phyloP scores from a whole-genome alignment of 2,797 vertebrate species.

The Alosa sapidissima region DNA sequence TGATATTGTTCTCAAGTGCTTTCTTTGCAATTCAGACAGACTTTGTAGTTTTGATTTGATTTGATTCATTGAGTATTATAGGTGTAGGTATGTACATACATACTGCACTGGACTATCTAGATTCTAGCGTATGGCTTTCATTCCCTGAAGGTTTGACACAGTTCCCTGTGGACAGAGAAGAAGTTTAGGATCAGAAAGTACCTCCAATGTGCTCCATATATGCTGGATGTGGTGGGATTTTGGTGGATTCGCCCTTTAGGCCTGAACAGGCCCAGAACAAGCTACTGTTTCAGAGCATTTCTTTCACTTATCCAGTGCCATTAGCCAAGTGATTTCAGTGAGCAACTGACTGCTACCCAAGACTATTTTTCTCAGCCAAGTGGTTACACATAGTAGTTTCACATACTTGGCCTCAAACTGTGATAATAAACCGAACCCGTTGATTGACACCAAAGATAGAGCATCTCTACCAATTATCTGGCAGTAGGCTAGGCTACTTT shows the following conservation, averaged over 20 bases:
- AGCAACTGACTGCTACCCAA: too few relatives aligned
- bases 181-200: background rate
- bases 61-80: background rate
- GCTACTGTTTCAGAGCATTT: too few relatives aligned
- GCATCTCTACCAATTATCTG: too few relatives aligned
- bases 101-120: background rate
- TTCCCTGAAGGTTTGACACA: background rate
- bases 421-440: background rate
- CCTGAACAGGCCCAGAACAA: too few relatives aligned
- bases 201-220: background rate
- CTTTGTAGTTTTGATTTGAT: background rate
- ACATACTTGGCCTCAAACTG: too few relatives aligned
- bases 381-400: too few relatives aligned
- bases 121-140: background rate
- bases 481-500: background rate
- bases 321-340: too few relatives aligned
- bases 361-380: too few relatives aligned
- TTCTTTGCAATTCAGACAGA: background rate
- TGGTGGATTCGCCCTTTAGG: background rate
- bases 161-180: background rate
- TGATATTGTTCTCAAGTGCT: background rate
- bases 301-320: too few relatives aligned
- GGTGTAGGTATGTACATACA: background rate
- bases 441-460: background rate
- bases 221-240: background rate